Evolutionary conservation across 2,113 vertebrate genomes (phyloP), one percentile per base, ranked within the genome.

Genomic region (Macrotis lagotis): DNA sequence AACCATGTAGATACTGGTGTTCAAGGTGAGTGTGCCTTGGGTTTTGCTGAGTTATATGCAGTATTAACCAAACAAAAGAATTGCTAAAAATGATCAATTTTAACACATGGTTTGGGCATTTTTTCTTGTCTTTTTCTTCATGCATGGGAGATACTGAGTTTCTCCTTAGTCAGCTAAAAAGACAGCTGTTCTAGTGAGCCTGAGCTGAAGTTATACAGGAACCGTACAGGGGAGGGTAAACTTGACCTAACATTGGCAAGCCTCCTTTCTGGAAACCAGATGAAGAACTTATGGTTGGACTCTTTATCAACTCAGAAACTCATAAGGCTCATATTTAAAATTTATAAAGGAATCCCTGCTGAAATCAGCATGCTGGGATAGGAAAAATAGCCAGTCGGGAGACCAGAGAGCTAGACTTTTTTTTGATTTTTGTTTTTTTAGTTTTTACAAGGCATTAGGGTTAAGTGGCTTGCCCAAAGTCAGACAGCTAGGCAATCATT

Each of bases 21-120:
- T 90, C 50, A 95, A 97, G 97, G 96, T 94, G 92, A 95, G 91
- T 9, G 97, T 97, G 98, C 98, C 98, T 98, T 97, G 97, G 90
- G 28, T 93, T 96, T 96, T 95, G 97, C 98, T 96, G 91, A 91
- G 97, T 96, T 88, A 97, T 96, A 74, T 90, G 92, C 97, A 98
- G 96, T 96, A 94, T 95, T 98, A 97, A 98, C 89, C 96, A 94
- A 96, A 97, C 97, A 96, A 83, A 96, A 91, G n/a, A 83, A 90
- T 90, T 53, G 95, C 96, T 96, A 44, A 92, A 90, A 91, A 89
- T 88, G 95, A 98, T 55, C 96, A 96, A 92, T 51, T 94, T 48
- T 83, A 48, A 14, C 50, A 90, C 48, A 53, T 96, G 96, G 16
- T 0, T 47, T 44, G 31, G 92, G 90, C 50, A 91, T 44, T 89